Evolutionary conservation across 2,113 vertebrate species (phyloP).

Genomic region (Pterocles burchelli): DNA sequence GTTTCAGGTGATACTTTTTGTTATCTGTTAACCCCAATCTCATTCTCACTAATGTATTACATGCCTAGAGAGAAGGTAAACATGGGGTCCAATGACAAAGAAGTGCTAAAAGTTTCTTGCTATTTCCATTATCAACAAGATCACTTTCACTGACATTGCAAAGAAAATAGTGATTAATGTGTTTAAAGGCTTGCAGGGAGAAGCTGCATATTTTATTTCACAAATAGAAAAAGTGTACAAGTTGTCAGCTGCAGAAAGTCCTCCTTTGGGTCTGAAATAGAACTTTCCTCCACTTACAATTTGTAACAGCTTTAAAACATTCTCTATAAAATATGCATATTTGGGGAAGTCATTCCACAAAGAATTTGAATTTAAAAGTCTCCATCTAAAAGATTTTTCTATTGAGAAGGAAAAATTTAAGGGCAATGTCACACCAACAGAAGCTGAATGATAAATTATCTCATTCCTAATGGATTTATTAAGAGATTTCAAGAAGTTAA

Average conservation of each 20-base stretch:
- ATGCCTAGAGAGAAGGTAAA: not conserved
- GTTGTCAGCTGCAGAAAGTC: not conserved
- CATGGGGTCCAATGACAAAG: not conserved
- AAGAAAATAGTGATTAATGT: not conserved
- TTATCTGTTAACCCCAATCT: conserved; percentile 6
- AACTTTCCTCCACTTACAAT: not conserved
- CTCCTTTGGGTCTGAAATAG: not conserved
- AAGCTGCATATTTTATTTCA: not conserved
- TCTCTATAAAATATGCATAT: not conserved
- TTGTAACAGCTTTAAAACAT: not conserved
- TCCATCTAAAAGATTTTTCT: not conserved
- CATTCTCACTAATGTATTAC: not conserved
- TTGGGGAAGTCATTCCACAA: not conserved
- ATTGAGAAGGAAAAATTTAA: not conserved
- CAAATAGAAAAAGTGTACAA: not conserved
- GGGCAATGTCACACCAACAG: not conserved
- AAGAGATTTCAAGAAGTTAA: not conserved
- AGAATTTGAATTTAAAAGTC: not conserved
- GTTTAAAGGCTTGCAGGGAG: not conserved
- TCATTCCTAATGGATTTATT: not conserved
- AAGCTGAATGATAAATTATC: not conserved
- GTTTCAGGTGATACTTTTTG: not conserved
- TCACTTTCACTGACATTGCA: not conserved
- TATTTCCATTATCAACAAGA: not conserved
- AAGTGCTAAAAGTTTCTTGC: not conserved